phyloP scores from a whole-genome alignment of 35 echinoderm and acorn worm species.

The Lytechinus pictus region DNA sequence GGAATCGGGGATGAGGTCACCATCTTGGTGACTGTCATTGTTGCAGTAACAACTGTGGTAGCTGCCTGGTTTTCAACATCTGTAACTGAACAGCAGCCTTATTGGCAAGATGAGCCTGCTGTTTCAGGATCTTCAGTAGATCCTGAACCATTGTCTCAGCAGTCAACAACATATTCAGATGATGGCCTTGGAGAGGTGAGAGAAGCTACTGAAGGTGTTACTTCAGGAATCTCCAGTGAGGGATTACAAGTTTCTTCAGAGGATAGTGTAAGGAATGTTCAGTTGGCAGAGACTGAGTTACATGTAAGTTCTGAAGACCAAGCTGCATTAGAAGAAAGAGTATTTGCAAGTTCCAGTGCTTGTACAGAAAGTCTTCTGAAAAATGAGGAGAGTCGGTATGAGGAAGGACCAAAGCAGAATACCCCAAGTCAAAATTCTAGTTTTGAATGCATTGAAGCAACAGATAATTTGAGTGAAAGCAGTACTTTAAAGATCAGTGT shows the following conservation, averaged over 20 bases:
- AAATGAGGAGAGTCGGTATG: neutral
- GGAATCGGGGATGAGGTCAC: slow-evolving; percentile 97
- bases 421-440: neutral
- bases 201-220: neutral
- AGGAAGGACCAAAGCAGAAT: slow-evolving; percentile 23
- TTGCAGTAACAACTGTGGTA: slow-evolving; percentile 68
- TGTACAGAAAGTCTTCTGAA: neutral
- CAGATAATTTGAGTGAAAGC: neutral
- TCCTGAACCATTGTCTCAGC: neutral
- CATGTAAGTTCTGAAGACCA: neutral
- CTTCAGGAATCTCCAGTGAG: neutral
- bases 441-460: slow-evolving; percentile 10
- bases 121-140: slow-evolving; percentile 8
- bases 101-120: slow-evolving; percentile 26
- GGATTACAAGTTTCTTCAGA: neutral
- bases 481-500: neutral
- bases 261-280: neutral
- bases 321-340: neutral
- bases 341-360: neutral
- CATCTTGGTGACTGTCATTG: slow-evolving; percentile 65
- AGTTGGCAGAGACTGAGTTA: neutral
- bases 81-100: slow-evolving; percentile 66
- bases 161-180: slow-evolving; percentile 5
- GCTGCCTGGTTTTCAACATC: slow-evolving; percentile 91
- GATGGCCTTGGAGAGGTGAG: neutral